Evolutionary conservation across 1,140 invertebrate species (phyloP), one percentile per base, ranked within the genome.

Genomic region (Maniola jurtina): DNA sequence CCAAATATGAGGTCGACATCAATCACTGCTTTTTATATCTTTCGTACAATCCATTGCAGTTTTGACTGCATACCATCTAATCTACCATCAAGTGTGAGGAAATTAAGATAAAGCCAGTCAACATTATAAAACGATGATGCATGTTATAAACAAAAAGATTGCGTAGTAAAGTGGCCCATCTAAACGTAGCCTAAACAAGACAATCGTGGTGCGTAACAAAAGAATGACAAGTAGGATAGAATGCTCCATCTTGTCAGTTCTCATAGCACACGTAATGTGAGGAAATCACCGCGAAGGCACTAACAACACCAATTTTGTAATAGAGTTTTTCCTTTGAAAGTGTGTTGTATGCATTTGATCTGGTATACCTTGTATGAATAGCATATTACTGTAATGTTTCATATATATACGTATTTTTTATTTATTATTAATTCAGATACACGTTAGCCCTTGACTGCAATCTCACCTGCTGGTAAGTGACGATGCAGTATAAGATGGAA

Each of bases 151-250:
- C 52, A 25, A 25, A 25, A 25, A 25, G 4, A 25, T 42, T 42
- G 40, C 40, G 40, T 13, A 42, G 40, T 42, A 48, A 57, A 57
- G 55, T 57, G 55, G 16, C 35, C 11, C 36, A n/a, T 57, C 6
- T 38, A 4, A 15, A 13, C 16, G 11, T 34, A 68, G 63, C 61
- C 70, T 69, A 71, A 76, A 73, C 70, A 76, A 66, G 67, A 68
- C 66, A 72, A 75, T 71, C 71, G 79, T 73, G 34, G 66, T 57
- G 47, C 61, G 63, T 62, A 85, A 86, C 83, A 86, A 86, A 84
- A 76, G 80, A 84, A 81, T 80, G 70, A 80, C 79, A 71, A 72
- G 72, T 75, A 70, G 70, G 54, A 58, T 59, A 64, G 66, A 73
- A 74, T 72, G 66, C 63, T 68, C 65, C 64, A 68, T 75, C 63